Conservation (phyloP, 2,888 invertebrate genomes). For the Acanthococcus lagerstroemiae region DNA sequence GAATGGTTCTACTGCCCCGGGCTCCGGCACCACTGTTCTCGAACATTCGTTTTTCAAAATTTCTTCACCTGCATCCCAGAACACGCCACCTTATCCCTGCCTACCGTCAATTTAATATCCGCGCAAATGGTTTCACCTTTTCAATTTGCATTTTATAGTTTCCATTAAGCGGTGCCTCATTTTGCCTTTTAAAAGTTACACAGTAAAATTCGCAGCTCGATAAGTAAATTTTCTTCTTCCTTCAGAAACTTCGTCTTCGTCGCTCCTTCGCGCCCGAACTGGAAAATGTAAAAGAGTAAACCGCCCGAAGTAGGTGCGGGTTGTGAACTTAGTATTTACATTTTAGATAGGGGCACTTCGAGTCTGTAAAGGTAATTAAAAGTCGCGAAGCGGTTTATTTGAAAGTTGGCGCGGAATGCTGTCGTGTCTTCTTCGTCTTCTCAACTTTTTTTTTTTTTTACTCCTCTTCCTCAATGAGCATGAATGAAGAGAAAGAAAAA, state of each 20-base stretch:
- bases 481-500: not conserved
- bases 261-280: not conserved
- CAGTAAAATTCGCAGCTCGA: conserved; percentile 4
- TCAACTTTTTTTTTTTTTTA: conserved; percentile 4
- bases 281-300: conserved; percentile 19
- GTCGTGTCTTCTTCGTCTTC: not conserved
- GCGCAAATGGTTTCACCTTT: not conserved
- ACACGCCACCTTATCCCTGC: too few species aligned
- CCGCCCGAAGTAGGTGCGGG: not conserved
- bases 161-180: conserved; percentile 2
- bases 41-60: too few species aligned
- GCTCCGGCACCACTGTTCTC: too few species aligned
- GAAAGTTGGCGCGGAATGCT: conserved; percentile 15
- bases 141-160: conserved; percentile 18
- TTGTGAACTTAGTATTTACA: conserved; percentile 14
- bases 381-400: conserved; percentile 26
- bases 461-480: not conserved
- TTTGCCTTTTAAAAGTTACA: not conserved
- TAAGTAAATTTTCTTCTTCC: conserved; percentile 20
- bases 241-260: not conserved
- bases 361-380: conserved; percentile 24
- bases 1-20: too few species aligned
- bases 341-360: conserved; percentile 22
- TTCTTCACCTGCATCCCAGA: too few species aligned
- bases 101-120: too few species aligned